Evolutionary conservation across 2,888 invertebrate species (phyloP).

Genomic region (Embidobia sp.): DNA sequence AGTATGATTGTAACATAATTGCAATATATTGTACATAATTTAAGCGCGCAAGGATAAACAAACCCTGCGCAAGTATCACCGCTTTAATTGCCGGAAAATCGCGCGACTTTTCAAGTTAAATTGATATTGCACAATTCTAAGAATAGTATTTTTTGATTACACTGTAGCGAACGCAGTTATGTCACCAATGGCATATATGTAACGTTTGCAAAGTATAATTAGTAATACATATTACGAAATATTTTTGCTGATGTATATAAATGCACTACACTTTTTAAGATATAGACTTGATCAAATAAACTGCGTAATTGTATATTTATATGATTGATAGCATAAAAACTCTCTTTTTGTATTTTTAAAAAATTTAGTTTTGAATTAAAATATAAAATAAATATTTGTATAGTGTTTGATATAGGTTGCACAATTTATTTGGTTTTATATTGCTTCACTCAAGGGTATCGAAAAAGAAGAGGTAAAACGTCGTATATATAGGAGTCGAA

Average conservation of each 20-base stretch:
- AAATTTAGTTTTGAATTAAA: no score
- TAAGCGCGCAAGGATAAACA: constrained; percentile 21
- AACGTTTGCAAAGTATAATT: constrained; percentile 14
- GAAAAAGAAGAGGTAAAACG: constrained; percentile 17
- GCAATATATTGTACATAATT: constrained; percentile 52
- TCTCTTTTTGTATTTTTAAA: no score
- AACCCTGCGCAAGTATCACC: constrained; percentile 17
- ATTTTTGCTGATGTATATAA: no score
- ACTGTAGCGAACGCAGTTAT: constrained; percentile 10
- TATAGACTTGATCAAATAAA: no score
- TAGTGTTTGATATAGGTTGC: no score
- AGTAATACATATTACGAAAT: constrained; percentile 10
- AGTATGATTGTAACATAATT: constrained; percentile 54
- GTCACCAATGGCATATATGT: constrained; percentile 8
- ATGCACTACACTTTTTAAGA: no score
- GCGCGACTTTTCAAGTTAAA: constrained; percentile 9
- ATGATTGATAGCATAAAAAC: no score
- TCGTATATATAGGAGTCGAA: constrained; percentile 7
- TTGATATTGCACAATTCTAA: not conserved
- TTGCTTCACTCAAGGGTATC: constrained; percentile 4
- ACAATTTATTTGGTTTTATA: no score
- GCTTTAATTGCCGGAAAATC: constrained; percentile 15
- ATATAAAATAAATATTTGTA: no score
- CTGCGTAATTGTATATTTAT: no score
- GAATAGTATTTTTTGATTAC: constrained; percentile 11